These are phyloP conservation scores for Takifugu ocellatus DNA, from an alignment of 2,797 vertebrate species.

Conservation along the genomic window DNA sequence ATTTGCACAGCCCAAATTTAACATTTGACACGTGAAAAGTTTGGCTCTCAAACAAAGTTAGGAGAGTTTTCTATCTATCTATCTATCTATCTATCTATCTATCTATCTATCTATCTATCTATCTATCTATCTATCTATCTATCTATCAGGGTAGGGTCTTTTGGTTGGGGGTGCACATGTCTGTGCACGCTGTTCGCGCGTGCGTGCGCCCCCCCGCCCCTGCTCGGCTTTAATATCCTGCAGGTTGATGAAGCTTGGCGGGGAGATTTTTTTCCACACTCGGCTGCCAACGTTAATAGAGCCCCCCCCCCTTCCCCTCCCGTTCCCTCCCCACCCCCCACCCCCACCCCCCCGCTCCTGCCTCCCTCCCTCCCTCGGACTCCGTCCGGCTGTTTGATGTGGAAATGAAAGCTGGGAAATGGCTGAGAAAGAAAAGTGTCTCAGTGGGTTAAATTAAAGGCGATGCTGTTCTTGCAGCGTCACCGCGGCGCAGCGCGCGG, in stretches of 20 bases:
- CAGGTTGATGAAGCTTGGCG: conserved; percentile 82
- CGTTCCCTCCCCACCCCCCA: not conserved
- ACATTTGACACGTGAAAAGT: no score
- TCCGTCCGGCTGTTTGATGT: conserved; percentile 76
- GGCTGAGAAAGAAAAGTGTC: conserved; percentile 47
- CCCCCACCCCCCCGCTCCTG: not conserved
- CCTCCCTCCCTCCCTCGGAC: conserved; percentile 14
- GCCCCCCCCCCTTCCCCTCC: conserved; percentile 22
- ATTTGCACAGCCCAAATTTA: no score
- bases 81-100: conserved; percentile 2
- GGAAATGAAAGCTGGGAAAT: conserved; percentile 77
- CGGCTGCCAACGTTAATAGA: conserved; percentile 80
- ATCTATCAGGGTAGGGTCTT: conserved; percentile 11
- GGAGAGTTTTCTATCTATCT: not conserved
- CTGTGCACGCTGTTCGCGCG: conserved; percentile 11
- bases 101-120: not conserved
- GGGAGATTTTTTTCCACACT: conserved; percentile 80
- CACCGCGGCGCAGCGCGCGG: conserved; percentile 60
- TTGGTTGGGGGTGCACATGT: conserved; percentile 9
- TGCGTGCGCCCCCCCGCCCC: conserved; percentile 3
- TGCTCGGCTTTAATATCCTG: conserved; percentile 81
- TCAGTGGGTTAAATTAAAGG: conserved; percentile 80
- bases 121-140: conserved; percentile 1
- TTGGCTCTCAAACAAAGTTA: not conserved
- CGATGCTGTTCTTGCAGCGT: conserved; percentile 64